phyloP scores from a whole-genome alignment of 1,140 invertebrate genomes.

The Tyrophagus putrescentiae region DNA sequence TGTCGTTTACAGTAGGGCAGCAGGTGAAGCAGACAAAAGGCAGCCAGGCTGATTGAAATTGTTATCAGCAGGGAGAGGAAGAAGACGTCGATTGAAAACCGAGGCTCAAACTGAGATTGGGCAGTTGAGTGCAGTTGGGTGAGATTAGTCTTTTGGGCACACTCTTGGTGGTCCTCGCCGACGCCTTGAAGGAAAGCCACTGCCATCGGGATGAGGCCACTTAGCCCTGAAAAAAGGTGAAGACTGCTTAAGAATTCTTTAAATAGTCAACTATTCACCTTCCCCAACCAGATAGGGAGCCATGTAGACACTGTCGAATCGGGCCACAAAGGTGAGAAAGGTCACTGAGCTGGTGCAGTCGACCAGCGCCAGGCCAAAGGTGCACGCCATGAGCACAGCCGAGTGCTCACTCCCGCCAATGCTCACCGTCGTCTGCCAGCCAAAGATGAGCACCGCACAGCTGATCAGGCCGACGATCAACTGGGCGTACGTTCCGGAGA shows the following conservation, averaged over 20 bases:
- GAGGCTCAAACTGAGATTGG: conserved; percentile 26
- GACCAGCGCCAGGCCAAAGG: conserved; percentile 64
- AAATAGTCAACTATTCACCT: conserved; percentile 33
- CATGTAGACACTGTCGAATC: conserved; percentile 53
- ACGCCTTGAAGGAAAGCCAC: conserved; percentile 63
- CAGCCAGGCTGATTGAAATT: conserved; percentile 35
- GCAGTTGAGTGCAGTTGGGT: background rate
- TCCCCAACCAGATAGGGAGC: conserved; percentile 51
- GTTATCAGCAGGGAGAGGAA: conserved; percentile 49
- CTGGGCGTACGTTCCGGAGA: conserved; percentile 48
- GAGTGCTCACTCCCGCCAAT: conserved; percentile 48
- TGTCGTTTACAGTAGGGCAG: conserved; percentile 30
- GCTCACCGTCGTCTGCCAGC: conserved; percentile 49
- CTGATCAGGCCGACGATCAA: conserved; percentile 48
- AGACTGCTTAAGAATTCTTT: background rate
- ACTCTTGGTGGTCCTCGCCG: conserved; percentile 31
- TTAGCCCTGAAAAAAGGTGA: conserved; percentile 43
- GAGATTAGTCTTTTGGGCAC: conserved; percentile 37
- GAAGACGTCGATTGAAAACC: conserved; percentile 42
- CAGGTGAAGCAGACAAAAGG: conserved; percentile 38
- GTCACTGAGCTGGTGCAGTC: conserved; percentile 80
- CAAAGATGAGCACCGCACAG: conserved; percentile 52
- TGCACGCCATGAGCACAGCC: conserved; percentile 51
- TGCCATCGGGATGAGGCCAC: conserved; percentile 68
- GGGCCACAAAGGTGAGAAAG: conserved; percentile 76